phyloP scores from a whole-genome alignment of 2,797 vertebrate species.

The Heterohyrax brucei region DNA sequence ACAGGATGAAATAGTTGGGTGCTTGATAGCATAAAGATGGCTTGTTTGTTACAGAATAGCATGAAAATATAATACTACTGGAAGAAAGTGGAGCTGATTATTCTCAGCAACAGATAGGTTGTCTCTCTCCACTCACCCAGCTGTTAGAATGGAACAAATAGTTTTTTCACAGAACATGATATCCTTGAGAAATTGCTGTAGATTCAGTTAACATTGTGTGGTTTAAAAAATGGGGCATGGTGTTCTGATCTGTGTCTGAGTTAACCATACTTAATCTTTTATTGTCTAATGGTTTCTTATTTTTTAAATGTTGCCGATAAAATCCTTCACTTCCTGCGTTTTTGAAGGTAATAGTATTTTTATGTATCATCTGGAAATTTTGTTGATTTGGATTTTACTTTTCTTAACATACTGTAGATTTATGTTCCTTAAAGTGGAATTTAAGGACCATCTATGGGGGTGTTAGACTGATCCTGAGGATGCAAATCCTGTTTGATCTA shows the following conservation, averaged over 20 bases:
- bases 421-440: conserved; percentile 42
- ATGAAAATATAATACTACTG: background rate
- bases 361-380: conserved; percentile 30
- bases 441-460: background rate
- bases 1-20: conserved; percentile 64
- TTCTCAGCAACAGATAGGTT: background rate
- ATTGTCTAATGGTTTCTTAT: background rate
- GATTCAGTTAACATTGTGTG: conserved; percentile 28
- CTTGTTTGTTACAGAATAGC: conserved; percentile 55
- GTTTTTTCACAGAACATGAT: background rate
- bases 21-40: conserved; percentile 46
- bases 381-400: conserved; percentile 51
- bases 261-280: conserved; percentile 28
- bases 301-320: conserved; percentile 70
- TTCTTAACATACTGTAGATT: conserved; percentile 42
- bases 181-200: conserved; percentile 11
- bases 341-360: conserved; percentile 57
- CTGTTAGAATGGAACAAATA: background rate
- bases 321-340: conserved; percentile 52
- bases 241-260: background rate
- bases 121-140: no score
- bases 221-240: background rate
- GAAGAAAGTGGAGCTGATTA: conserved; percentile 8
- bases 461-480: conserved; percentile 36
- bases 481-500: conserved; percentile 69